phyloP scores from a whole-genome alignment of 2,888 invertebrate species.

The Drosophila falleni region DNA sequence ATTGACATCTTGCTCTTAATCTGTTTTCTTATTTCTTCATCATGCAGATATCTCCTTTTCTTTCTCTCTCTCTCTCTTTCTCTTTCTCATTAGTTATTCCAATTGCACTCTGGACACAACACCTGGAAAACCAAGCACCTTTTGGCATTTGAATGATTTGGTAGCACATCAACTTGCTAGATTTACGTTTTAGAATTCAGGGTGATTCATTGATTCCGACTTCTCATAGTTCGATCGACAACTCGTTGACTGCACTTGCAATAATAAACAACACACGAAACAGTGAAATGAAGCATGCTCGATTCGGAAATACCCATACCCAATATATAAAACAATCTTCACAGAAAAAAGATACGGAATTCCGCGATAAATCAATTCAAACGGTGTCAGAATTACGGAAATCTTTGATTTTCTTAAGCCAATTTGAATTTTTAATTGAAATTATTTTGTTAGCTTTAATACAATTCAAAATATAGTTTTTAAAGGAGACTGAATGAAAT shows the following conservation, averaged over 20 bases:
- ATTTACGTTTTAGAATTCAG: constrained; percentile 37
- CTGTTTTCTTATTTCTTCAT: not conserved
- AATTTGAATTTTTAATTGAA: no score
- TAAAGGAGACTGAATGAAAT: no score
- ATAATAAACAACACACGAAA: constrained; percentile 29
- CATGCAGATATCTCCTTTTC: not conserved
- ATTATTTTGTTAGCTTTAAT: no score
- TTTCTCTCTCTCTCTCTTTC: not conserved
- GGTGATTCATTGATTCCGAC: not conserved
- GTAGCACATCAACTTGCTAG: constrained; percentile 31
- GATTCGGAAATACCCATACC: not conserved
- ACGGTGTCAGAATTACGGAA: no score
- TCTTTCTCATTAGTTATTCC: not conserved
- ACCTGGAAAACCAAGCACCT: constrained; percentile 19
- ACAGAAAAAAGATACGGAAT: no score
- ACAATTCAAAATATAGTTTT: no score
- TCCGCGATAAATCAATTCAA: no score
- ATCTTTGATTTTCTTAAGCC: no score
- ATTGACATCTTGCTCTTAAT: constrained; percentile 16
- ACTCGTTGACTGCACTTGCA: constrained; percentile 39
- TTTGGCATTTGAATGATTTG: constrained; percentile 43
- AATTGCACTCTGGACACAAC: constrained; percentile 4
- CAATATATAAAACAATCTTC: not conserved
- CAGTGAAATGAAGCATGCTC: not conserved
- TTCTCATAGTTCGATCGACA: constrained; percentile 17